Conservation (phyloP, 2,888 invertebrate species). For the Stenurella melanura region DNA sequence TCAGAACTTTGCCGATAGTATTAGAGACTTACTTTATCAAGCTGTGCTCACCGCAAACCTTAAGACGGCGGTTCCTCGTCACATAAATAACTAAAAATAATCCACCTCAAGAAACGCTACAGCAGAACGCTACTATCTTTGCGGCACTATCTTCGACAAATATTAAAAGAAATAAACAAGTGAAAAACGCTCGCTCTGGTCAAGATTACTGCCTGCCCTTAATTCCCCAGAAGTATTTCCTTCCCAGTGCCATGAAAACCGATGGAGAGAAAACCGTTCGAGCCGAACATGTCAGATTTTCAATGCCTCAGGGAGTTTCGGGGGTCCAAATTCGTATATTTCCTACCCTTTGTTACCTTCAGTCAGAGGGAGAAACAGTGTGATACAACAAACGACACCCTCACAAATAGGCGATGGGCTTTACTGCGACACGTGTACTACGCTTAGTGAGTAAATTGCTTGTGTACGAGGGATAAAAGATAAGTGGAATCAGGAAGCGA, state of each 20-base stretch:
- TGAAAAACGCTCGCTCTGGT: slow-evolving; percentile 27
- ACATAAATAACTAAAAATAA: neutral
- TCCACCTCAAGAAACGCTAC: neutral
- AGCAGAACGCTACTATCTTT: neutral
- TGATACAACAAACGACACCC: slow-evolving; percentile 29
- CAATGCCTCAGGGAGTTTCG: slow-evolving; percentile 51
- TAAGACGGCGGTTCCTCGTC: neutral
- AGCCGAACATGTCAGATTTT: slow-evolving; percentile 61
- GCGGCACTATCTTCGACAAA: neutral
- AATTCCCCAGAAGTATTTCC: slow-evolving; percentile 42
- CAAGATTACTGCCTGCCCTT: slow-evolving; percentile 25
- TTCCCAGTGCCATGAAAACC: slow-evolving; percentile 6
- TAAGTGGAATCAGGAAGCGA: slow-evolving; percentile 17
- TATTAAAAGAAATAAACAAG: slow-evolving; percentile 11
- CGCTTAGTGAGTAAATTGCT: slow-evolving; percentile 21
- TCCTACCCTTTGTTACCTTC: slow-evolving; percentile 24
- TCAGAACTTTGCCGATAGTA: neutral
- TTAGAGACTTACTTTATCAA: neutral
- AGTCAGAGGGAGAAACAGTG: slow-evolving; percentile 19
- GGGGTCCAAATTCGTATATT: slow-evolving; percentile 36
- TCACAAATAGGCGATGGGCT: slow-evolving; percentile 13
- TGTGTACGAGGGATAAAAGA: slow-evolving; percentile 16
- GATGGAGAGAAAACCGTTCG: slow-evolving; percentile 45
- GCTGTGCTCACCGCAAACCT: too few species aligned
- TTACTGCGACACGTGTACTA: slow-evolving; percentile 26